These are phyloP conservation scores for Trichopria drosophilae DNA, from an alignment of 2,888 invertebrate genomes.

Conservation along the genomic window DNA sequence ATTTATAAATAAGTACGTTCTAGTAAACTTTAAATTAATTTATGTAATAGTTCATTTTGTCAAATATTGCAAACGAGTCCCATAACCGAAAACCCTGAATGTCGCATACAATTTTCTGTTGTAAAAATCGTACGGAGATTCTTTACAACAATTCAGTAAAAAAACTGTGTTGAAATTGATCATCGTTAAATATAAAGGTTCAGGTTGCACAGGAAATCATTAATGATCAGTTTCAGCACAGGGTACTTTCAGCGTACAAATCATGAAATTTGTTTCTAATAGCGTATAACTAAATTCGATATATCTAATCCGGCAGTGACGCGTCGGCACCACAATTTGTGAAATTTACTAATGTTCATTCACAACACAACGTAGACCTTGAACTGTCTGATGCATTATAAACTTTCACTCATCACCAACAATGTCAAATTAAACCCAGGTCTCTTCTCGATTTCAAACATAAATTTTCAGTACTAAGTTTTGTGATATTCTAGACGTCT, in stretches of 20 bases:
- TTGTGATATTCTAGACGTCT: slow-evolving; percentile 29
- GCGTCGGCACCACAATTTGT: too few species aligned
- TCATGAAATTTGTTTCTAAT: background rate
- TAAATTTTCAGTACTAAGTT: background rate
- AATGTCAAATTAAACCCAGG: too few species aligned
- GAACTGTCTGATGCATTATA: too few species aligned
- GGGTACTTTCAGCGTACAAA: too few species aligned
- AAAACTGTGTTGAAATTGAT: slow-evolving; percentile 14
- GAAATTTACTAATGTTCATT: too few species aligned
- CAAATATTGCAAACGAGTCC: slow-evolving; percentile 42
- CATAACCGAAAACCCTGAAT: slow-evolving; percentile 38
- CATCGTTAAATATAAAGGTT: background rate
- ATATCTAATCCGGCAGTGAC: slow-evolving; percentile 21
- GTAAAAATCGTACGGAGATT: slow-evolving; percentile 29
- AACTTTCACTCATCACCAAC: too few species aligned
- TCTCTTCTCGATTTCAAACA: too few species aligned
- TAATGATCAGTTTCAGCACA: slow-evolving; percentile 12
- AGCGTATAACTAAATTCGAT: background rate
- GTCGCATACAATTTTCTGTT: slow-evolving; percentile 32
- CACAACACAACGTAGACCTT: too few species aligned
- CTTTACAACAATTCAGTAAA: slow-evolving; percentile 1
- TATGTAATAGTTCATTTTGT: slow-evolving; percentile 29
- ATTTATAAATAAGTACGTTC: background rate
- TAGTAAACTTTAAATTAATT: slow-evolving; percentile 2
- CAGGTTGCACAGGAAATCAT: too few species aligned